phyloP scores from a whole-genome alignment of 2,113 vertebrate genomes.

The Poeciliopsis occidentalis region DNA sequence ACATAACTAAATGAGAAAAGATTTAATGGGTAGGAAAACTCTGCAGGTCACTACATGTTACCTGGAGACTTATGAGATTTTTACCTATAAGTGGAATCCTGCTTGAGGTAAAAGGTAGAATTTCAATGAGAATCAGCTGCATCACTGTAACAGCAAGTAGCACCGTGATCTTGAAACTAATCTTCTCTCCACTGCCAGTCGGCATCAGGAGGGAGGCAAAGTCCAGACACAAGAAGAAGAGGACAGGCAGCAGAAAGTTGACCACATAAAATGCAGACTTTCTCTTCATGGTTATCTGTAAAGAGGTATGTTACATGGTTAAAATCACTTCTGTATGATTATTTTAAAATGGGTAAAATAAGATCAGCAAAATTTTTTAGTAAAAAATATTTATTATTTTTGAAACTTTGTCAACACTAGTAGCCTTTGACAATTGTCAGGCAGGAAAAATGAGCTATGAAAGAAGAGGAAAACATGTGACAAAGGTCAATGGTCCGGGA shows the following conservation, averaged over 20 bases:
- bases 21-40: too few species aligned
- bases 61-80: neutral
- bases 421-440: too few species aligned
- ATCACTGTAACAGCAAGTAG: slow-evolving; percentile 74
- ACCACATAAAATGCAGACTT: slow-evolving; percentile 75
- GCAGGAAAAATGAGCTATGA: too few species aligned
- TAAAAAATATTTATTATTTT: slow-evolving; percentile 53
- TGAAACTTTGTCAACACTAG: too few species aligned
- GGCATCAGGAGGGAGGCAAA: slow-evolving; percentile 80
- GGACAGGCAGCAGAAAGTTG: slow-evolving; percentile 80
- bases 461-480: too few species aligned
- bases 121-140: slow-evolving; percentile 75
- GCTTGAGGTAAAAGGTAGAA: slow-evolving; percentile 67
- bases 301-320: neutral
- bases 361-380: too few species aligned
- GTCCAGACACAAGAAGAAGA: slow-evolving; percentile 80
- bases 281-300: slow-evolving; percentile 79
- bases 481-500: too few species aligned
- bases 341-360: too few species aligned
- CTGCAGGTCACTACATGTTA: too few species aligned
- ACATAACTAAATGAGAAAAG: too few species aligned
- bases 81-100: slow-evolving; percentile 73
- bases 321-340: too few species aligned
- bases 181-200: slow-evolving; percentile 75
- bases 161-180: slow-evolving; percentile 73